Percentiles rank a stretch among this genome's conserved stretches.
Conservation (phyloP, 2,113 vertebrate genomes). For the Ptilorrhoa leucosticta region DNA sequence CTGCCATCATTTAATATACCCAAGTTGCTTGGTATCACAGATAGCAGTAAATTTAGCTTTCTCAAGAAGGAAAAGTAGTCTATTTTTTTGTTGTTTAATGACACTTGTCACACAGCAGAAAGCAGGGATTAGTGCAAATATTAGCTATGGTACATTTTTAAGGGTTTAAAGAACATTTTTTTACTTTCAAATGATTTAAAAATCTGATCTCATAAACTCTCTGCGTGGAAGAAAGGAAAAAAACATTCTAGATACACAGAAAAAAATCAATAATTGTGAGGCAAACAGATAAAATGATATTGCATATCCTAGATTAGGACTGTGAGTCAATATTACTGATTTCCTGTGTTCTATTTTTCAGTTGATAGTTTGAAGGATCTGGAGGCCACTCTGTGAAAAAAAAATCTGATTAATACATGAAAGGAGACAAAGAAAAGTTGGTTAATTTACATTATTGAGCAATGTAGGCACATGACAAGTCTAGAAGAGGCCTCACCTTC, state of each 20-base stretch:
- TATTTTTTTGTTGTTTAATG: background rate
- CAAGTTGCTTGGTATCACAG: background rate
- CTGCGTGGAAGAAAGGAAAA: background rate
- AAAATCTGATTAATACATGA: background rate
- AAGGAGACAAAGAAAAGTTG: background rate
- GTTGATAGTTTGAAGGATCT: background rate
- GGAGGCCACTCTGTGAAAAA: background rate
- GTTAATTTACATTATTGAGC: background rate
- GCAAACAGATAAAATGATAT: background rate
- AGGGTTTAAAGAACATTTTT: background rate
- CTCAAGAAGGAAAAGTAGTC: background rate
- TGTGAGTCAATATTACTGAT: background rate
- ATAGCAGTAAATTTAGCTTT: background rate
- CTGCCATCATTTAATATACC: background rate
- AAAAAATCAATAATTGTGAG: background rate
- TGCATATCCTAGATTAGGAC: background rate
- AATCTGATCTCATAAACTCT: background rate
- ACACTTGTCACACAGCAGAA: background rate
- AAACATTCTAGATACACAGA: background rate
- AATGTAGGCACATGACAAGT: background rate
- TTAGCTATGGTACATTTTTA: background rate
- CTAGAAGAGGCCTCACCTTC: background rate
- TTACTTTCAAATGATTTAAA: background rate
- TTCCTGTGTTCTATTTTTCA: background rate
- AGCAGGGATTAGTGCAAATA: background rate